Evolutionary conservation across 2,113 vertebrate species (phyloP), one percentile per base, ranked within the genome.

Genomic region (Limnothrissa miodon): DNA sequence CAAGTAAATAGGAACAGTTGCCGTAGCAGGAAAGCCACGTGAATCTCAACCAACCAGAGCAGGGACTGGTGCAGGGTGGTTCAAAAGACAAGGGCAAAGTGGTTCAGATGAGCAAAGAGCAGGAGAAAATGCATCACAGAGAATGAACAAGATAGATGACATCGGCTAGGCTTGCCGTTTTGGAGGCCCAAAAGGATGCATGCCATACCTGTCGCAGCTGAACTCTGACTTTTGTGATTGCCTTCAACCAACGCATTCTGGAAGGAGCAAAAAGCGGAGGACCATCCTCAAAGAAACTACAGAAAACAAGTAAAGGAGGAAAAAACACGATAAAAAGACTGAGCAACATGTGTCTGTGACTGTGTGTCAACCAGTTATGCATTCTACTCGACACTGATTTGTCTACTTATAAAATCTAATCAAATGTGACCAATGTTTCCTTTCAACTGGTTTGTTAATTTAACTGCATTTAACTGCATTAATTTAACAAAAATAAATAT

Each of bases 221-320:
- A 82, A 95, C 89, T 85, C 94, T 92, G 51, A 97, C 95, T 93
- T 95, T 96, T 87, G 86, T 96, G 82, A 97, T 95, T 84, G 94
- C 96, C 93, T 95, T 94, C 83, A 97, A 93, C 96, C 96, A 97
- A 1, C 80, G 93, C 19, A 94, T 92, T 91, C 93, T 94, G 33
- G 95, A 94, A 21, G 95, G 94, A 70, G 95, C 89, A 86, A 95
- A 94, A 0, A 91, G 93, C 1, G 91, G 95, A 44, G 91, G 89
- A 6, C 89, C 92, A 36, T 80, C 83, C 78, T 95, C 94, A 84
- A 46, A 59, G 51, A 87, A 85, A 84, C 90, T 92, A 36, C 78
- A 62, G 56, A 19, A 21, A 39, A 42, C 23, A 79, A 13, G 48
- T 79, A 10, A 84, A 33, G 25, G 23, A 29, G 19, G 56, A 42